Base-by-base conservation (phyloP, 2,888 invertebrate genomes). In the Cephus sareptanus region DNA sequence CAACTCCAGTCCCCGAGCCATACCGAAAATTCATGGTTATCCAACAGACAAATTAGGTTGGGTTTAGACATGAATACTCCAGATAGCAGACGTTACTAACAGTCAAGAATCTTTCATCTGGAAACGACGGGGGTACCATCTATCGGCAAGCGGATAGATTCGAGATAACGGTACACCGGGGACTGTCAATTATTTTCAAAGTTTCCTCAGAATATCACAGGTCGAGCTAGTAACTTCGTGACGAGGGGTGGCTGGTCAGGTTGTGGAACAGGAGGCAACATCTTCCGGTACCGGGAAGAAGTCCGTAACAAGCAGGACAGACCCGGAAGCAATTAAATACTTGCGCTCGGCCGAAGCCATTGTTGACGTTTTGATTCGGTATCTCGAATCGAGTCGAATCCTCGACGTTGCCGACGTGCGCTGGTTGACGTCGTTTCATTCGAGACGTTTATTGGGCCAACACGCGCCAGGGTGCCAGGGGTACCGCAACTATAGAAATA, bases 271-370 rank as follows among this genome's bases (percentile, higher is more conserved):
- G 33, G 71, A 83, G 81, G 83, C 80, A 78, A 82, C 86, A 82
- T 87, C 88, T 88, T 89, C 89, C 89, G 88, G 85, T 85, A 6
- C 81, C 84, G 80, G 84, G 85, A 87, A 87, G 87, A 89, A 89
- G 87, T 85, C 84, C 81, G 87, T 90, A 89, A 89, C 90, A 89
- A 90, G 89, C 87, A 83, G 74, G 30, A 74, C 74, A 34, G 83
- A 80, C 85, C 83, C 88, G 88, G 79, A 88, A 87, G 85, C 86
- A 87, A 86, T 86, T 86, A 86, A 86, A 86, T 86, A 82, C 85
- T 85, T 82, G 81, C 81, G 87, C 86, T 81, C 85, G 85, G 83
- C 82, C 80, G 83, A 75, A 79, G 79, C 73, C 76, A 77, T 74
- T 77, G 82, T 79, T 81, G 34, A 33, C 33, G 33, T 31, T 79